phyloP scores from a whole-genome alignment of 2,888 invertebrate species.

The Galerucella nymphaeae region DNA sequence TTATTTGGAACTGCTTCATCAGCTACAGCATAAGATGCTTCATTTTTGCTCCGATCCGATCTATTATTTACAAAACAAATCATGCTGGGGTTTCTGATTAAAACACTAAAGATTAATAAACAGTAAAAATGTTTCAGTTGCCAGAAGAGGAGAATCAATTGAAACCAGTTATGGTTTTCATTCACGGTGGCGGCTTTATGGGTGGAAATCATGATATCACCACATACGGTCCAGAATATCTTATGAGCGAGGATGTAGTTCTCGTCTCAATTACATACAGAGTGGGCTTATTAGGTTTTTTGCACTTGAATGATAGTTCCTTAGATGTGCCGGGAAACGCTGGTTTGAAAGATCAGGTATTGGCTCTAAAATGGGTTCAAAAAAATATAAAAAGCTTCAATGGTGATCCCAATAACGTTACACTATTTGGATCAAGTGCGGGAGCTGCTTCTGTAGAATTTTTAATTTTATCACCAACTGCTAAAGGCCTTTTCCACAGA shows the following conservation, averaged over 20 bases:
- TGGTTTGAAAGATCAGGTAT: constrained; percentile 67
- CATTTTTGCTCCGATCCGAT: no score
- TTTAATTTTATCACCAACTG: constrained; percentile 34
- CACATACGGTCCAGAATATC: constrained; percentile 64
- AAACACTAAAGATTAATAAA: no score
- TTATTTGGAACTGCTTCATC: no score
- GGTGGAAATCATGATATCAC: constrained; percentile 53
- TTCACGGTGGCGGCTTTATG: constrained; percentile 62
- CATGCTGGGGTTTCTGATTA: no score
- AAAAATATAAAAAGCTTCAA: constrained; percentile 61
- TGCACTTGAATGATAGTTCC: constrained; percentile 64
- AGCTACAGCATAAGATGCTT: no score
- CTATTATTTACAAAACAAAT: no score
- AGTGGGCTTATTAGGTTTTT: constrained; percentile 66
- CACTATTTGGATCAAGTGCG: constrained; percentile 50
- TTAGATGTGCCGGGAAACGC: constrained; percentile 68
- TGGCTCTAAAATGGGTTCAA: constrained; percentile 68
- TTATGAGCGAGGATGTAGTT: constrained; percentile 65
- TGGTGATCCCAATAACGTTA: constrained; percentile 59
- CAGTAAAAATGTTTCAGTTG: constrained; percentile 30
- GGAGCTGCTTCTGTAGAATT: constrained; percentile 41
- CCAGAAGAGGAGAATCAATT: constrained; percentile 24
- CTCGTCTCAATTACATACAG: constrained; percentile 66
- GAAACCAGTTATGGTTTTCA: constrained; percentile 63
- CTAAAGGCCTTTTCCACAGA: constrained; percentile 48